phyloP scores from a whole-genome alignment of 2,113 vertebrate species.

The Leptobrachium ailaonicum region DNA sequence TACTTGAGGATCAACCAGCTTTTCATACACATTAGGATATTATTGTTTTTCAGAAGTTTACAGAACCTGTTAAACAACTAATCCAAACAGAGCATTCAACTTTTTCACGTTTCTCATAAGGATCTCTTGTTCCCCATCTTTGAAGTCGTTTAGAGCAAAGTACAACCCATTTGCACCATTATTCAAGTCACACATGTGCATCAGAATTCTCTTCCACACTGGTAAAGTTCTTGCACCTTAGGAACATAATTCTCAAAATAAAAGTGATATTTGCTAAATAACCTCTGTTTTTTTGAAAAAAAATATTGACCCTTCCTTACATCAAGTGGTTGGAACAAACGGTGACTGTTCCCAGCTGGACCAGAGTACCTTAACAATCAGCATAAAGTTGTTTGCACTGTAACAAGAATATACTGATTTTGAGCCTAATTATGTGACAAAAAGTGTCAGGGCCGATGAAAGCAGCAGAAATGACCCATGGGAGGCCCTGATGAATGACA shows the following conservation, averaged over 20 bases:
- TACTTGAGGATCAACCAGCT: no score
- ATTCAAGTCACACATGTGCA: no score
- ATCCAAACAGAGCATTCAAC: no score
- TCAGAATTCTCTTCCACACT: no score
- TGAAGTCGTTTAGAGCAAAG: no score
- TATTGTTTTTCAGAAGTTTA: no score
- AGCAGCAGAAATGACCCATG: constrained; percentile 55
- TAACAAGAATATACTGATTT: constrained; percentile 48
- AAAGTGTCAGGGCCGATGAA: constrained; percentile 56
- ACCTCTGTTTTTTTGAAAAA: neutral
- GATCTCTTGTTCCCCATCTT: no score
- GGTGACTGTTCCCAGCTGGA: constrained; percentile 48
- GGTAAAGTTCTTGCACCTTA: no score
- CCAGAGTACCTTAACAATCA: constrained; percentile 49
- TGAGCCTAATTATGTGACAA: constrained; percentile 58
- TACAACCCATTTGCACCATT: no score
- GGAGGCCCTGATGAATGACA: constrained; percentile 52
- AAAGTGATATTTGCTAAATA: neutral
- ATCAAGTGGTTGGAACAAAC: constrained; percentile 21
- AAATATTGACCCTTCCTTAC: constrained; percentile 5
- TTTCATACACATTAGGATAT: no score
- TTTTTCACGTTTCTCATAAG: no score
- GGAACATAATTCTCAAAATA: neutral
- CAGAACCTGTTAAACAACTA: no score
- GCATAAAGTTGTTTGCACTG: constrained; percentile 57